Conservation (phyloP, 2,797 vertebrate genomes). For the Pelobates cultripes region DNA sequence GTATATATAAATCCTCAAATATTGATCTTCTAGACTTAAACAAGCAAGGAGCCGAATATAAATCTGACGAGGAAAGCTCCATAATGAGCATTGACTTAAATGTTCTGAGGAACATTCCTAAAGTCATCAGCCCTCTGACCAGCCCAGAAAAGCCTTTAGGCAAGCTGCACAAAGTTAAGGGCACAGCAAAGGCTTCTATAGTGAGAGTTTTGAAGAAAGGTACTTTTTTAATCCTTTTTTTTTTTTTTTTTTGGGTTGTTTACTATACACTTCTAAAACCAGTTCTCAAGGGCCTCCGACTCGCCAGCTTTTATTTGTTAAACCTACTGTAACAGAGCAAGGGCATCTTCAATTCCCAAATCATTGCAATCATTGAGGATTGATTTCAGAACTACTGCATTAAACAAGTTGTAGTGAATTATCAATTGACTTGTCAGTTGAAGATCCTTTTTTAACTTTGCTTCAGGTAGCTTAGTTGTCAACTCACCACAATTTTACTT, state of each 20-base stretch:
- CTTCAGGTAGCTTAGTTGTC: too few species aligned
- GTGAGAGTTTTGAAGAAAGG: constrained; percentile 85
- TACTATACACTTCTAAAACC: too few species aligned
- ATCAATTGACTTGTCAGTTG: too few species aligned
- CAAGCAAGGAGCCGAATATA: constrained; percentile 61
- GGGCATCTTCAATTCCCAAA: too few species aligned
- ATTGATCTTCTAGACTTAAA: constrained; percentile 51
- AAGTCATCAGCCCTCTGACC: constrained; percentile 90
- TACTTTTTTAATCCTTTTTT: constrained; percentile 59
- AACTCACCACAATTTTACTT: too few species aligned
- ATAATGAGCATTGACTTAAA: constrained; percentile 88
- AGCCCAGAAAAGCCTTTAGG: constrained; percentile 82
- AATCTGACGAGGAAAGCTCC: constrained; percentile 84
- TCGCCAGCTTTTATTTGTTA: too few species aligned
- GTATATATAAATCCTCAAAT: constrained; percentile 56
- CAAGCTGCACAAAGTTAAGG: constrained; percentile 72
- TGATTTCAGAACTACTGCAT: too few species aligned
- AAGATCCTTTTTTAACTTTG: too few species aligned
- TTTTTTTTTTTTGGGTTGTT: neutral
- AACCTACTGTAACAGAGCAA: too few species aligned
- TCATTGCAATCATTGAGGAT: too few species aligned
- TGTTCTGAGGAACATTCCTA: constrained; percentile 85
- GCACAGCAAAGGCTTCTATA: constrained; percentile 73
- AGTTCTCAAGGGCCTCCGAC: too few species aligned
- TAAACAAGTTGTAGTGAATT: too few species aligned